A percentile compares a stretch with the other conserved stretches of the same genome.
Evolutionary conservation across 2,797 vertebrate genomes (phyloP).

Genomic region (Aphelocoma californica): DNA sequence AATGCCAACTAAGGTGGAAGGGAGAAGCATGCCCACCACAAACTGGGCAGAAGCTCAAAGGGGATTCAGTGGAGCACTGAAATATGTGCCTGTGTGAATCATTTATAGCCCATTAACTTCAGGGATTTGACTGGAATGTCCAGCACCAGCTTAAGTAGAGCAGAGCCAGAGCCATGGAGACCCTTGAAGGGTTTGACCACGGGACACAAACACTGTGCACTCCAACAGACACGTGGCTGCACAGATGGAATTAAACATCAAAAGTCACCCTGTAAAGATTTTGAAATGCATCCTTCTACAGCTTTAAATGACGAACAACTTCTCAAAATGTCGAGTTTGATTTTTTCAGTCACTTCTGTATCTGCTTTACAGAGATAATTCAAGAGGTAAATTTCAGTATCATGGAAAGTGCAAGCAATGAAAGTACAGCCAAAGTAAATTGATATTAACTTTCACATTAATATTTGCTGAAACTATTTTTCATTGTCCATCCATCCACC

Average conservation of each 20-base stretch:
- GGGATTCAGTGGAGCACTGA: neutral
- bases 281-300: neutral
- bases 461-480: constrained; percentile 29
- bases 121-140: neutral
- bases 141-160: neutral
- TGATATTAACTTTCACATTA: neutral
- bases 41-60: neutral
- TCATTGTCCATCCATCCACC: neutral
- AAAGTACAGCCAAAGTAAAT: neutral
- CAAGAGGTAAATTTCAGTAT: neutral
- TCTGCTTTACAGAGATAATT: neutral
- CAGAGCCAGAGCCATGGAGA: neutral
- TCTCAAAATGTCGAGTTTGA: neutral
- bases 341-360: neutral
- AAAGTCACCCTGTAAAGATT: neutral
- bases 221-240: neutral
- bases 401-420: neutral
- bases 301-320: neutral
- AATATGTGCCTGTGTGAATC: neutral
- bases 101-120: neutral
- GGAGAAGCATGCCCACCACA: neutral
- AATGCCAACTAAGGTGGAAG: neutral
- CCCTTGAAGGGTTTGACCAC: neutral
- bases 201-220: neutral
- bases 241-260: neutral